Conservation (phyloP, 2,113 vertebrate species). For the Typhlomys cinereus region DNA sequence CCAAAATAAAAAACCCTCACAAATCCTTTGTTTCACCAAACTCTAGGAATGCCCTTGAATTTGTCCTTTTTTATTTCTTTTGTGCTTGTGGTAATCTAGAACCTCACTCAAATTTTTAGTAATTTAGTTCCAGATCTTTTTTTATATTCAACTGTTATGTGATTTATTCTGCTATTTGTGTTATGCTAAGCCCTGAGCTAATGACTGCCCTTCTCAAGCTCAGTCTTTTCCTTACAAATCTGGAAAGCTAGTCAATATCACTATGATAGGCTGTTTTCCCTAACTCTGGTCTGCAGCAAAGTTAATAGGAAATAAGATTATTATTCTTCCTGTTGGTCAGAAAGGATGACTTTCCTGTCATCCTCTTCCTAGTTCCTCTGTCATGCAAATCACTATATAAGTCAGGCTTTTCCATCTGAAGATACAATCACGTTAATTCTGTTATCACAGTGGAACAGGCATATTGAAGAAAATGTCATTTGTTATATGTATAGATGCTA, state of each 20-base stretch:
- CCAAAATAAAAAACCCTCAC: not conserved
- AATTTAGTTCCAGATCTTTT: not conserved
- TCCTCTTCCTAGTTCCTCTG: not conserved
- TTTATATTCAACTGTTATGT: not conserved
- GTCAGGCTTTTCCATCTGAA: not conserved
- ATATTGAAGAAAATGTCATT: not conserved
- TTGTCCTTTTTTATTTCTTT: constrained; percentile 3
- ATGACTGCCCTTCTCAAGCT: not conserved
- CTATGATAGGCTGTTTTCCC: not conserved
- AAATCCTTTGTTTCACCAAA: not conserved
- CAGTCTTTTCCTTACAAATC: not conserved
- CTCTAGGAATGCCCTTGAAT: not conserved
- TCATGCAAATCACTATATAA: not conserved
- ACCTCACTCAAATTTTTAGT: not conserved
- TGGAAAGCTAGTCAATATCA: not conserved
- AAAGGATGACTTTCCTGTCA: not conserved
- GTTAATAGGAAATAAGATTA: not conserved
- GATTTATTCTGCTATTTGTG: not conserved
- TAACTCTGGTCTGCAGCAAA: not conserved
- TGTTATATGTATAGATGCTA: not conserved
- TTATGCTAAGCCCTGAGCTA: not conserved
- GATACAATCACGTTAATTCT: not conserved
- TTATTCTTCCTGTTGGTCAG: not conserved
- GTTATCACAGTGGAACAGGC: not conserved
- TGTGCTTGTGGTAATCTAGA: not conserved